phyloP scores from a whole-genome alignment of 2,888 invertebrate species.

The Unio pictorum region DNA sequence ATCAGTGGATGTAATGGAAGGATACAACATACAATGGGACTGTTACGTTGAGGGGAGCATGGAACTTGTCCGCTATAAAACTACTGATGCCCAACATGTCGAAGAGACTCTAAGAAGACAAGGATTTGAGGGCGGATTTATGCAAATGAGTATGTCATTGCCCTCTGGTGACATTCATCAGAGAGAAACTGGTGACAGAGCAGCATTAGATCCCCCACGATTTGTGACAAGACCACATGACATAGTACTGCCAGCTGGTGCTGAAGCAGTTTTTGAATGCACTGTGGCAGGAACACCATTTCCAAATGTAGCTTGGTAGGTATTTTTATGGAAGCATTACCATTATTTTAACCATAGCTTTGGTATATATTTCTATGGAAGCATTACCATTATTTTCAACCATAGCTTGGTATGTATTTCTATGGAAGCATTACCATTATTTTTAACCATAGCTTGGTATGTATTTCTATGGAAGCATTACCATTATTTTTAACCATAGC shows the following conservation, averaged over 20 bases:
- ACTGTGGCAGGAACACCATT: slow-evolving; percentile 53
- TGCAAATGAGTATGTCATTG: slow-evolving; percentile 34
- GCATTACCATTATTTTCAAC: neutral
- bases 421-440: too few species aligned
- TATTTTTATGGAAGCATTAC: slow-evolving; percentile 2
- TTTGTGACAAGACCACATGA: slow-evolving; percentile 41
- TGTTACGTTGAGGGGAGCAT: slow-evolving; percentile 84
- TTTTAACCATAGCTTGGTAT: too few species aligned
- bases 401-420: too few species aligned
- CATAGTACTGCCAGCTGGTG: slow-evolving; percentile 51
- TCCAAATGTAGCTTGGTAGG: slow-evolving; percentile 65
- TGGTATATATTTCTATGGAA: neutral
- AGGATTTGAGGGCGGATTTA: slow-evolving; percentile 58
- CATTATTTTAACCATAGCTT: neutral
- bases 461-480: too few species aligned
- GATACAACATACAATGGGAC: slow-evolving; percentile 62
- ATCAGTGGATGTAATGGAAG: slow-evolving; percentile 63
- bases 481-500: too few species aligned
- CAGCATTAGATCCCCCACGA: slow-evolving; percentile 25
- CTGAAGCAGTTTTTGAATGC: slow-evolving; percentile 59
- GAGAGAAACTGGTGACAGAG: slow-evolving; percentile 7
- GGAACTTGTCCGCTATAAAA: slow-evolving; percentile 51
- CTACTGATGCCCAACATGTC: slow-evolving; percentile 40
- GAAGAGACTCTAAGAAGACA: slow-evolving; percentile 44
- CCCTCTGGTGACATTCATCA: slow-evolving; percentile 10